A percentile compares a stretch with the other conserved stretches of the same genome.
These are phyloP conservation scores for Halictus rubicundus DNA, from an alignment of 1,140 invertebrate genomes.

Conservation along the genomic window DNA sequence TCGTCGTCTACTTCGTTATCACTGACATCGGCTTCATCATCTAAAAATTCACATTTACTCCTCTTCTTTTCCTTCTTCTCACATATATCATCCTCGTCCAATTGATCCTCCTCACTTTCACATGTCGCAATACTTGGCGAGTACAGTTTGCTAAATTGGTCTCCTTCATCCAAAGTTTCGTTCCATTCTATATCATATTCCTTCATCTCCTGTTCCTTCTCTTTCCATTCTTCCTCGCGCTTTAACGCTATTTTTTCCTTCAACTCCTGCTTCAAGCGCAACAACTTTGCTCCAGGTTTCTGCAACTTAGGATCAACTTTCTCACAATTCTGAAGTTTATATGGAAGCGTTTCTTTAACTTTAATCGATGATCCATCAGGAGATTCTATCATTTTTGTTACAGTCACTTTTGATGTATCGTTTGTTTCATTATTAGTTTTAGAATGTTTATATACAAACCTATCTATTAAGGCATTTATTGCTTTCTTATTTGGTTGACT, in stretches of 20 bases:
- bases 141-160: conserved; percentile 58
- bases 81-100: conserved; percentile 67
- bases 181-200: conserved; percentile 64
- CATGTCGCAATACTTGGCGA: conserved; percentile 57
- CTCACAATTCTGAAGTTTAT: conserved; percentile 68
- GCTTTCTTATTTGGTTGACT: conserved; percentile 77
- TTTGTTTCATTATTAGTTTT: conserved; percentile 77
- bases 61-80: conserved; percentile 64
- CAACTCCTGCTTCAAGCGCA: conserved; percentile 83
- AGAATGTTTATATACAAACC: conserved; percentile 82
- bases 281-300: conserved; percentile 84
- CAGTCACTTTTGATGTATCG: conserved; percentile 77
- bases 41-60: conserved; percentile 66
- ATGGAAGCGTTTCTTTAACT: conserved; percentile 66
- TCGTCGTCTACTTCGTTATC: conserved; percentile 71
- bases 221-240: conserved; percentile 84
- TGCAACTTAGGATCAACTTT: conserved; percentile 70
- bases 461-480: conserved; percentile 82
- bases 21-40: conserved; percentile 77
- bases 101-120: conserved; percentile 67
- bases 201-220: conserved; percentile 75
- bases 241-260: conserved; percentile 84
- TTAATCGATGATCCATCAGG: conserved; percentile 63
- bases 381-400: conserved; percentile 73
- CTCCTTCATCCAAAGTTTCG: conserved; percentile 38